phyloP scores from a whole-genome alignment of 2,888 invertebrate species.

The Stramonita haemastoma region DNA sequence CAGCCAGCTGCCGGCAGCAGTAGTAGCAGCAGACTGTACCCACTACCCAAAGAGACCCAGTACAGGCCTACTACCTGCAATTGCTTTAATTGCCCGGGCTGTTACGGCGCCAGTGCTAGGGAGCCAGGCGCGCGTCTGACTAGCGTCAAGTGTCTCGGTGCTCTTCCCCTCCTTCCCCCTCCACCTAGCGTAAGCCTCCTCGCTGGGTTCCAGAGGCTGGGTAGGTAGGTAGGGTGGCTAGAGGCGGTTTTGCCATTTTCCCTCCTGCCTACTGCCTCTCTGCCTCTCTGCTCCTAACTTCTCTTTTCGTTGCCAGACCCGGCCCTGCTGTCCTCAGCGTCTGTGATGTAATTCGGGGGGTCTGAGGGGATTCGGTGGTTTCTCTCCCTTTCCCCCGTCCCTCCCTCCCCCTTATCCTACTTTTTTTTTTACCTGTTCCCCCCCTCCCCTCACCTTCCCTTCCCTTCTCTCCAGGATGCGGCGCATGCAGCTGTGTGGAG shows the following conservation, averaged over 20 bases:
- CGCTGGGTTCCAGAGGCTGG: background rate
- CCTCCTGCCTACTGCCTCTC: background rate
- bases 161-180: background rate
- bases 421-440: background rate
- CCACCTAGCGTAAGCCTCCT: background rate
- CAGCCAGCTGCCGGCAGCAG: too few relatives aligned
- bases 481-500: slow-evolving; percentile 12
- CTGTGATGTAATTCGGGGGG: background rate
- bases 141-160: slow-evolving; percentile 23
- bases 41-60: too few relatives aligned
- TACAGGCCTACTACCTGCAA: slow-evolving; percentile 31
- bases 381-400: too few relatives aligned
- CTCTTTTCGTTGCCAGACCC: slow-evolving; percentile 22
- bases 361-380: background rate
- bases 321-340: background rate
- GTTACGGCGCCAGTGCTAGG: background rate
- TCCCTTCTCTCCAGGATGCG: background rate
- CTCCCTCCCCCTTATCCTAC: too few relatives aligned
- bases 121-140: background rate
- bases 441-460: background rate
- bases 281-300: background rate
- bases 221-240: background rate
- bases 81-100: slow-evolving; percentile 20
- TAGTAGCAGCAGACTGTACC: too few relatives aligned
- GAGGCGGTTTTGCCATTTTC: background rate